phyloP scores from a whole-genome alignment of 23 tunicate species.

The Ciona savignyi region DNA sequence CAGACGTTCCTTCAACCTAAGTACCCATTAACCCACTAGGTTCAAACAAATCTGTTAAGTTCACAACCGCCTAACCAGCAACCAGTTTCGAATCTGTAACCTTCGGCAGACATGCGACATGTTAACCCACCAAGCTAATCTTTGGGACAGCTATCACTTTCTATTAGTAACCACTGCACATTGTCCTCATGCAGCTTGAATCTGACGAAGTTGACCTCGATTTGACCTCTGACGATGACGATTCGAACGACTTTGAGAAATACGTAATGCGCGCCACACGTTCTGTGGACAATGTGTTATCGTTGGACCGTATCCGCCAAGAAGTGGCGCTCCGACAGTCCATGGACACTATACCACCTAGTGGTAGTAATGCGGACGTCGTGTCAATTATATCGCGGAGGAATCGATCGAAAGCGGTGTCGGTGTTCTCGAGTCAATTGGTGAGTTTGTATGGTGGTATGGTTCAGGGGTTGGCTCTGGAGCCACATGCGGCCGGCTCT shows the following conservation, averaged over 20 bases:
- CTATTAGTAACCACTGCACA: too few relatives aligned
- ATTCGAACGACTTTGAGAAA: constrained; percentile 54
- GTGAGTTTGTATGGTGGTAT: too few relatives aligned
- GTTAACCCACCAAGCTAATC: neutral
- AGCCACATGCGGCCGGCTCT: too few relatives aligned
- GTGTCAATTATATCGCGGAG: constrained; percentile 39
- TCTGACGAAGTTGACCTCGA: constrained; percentile 15
- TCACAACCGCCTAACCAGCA: too few relatives aligned
- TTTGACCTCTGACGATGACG: constrained; percentile 19
- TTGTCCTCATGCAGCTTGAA: neutral
- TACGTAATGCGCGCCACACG: constrained; percentile 72
- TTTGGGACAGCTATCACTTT: neutral
- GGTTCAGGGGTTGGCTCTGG: too few relatives aligned
- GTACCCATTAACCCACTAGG: too few relatives aligned
- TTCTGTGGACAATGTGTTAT: constrained; percentile 69
- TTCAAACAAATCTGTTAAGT: too few relatives aligned
- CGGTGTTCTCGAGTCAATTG: constrained; percentile 11
- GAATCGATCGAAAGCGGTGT: constrained; percentile 12
- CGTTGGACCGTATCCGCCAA: constrained; percentile 78
- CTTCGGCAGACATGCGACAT: too few relatives aligned
- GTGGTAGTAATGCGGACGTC: constrained; percentile 24
- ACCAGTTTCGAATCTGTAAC: too few relatives aligned
- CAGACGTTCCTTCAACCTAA: too few relatives aligned
- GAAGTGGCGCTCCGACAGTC: constrained; percentile 67
- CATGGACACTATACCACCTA: constrained; percentile 7